phyloP scores from a whole-genome alignment of 2,797 vertebrate species.

The Galaxias olidus region DNA sequence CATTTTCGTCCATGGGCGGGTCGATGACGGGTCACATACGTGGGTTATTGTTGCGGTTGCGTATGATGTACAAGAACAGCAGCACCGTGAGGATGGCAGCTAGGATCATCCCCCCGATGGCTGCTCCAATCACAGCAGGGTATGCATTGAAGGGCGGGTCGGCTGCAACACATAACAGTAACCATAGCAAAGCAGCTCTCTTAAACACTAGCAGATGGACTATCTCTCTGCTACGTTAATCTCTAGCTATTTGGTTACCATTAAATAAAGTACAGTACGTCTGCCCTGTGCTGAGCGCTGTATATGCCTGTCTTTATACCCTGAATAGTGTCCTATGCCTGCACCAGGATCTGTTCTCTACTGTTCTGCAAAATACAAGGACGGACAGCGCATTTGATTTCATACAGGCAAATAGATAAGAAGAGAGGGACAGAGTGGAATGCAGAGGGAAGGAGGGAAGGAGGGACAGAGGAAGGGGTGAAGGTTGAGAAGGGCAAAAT shows the following conservation, averaged over 20 bases:
- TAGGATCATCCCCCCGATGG: slow-evolving; percentile 82
- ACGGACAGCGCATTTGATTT: slow-evolving; percentile 26
- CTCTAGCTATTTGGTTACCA: background rate
- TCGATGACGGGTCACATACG: slow-evolving; percentile 72
- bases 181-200: slow-evolving; percentile 40
- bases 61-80: slow-evolving; percentile 79
- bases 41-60: slow-evolving; percentile 81
- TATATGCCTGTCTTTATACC: too few relatives aligned
- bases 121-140: slow-evolving; percentile 85
- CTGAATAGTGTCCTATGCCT: too few relatives aligned
- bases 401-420: slow-evolving; percentile 44
- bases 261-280: background rate
- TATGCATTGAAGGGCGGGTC: slow-evolving; percentile 81
- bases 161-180: slow-evolving; percentile 79
- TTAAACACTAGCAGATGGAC: background rate
- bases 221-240: too few relatives aligned
- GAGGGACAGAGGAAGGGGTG: slow-evolving; percentile 27
- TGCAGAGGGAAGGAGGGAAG: slow-evolving; percentile 10
- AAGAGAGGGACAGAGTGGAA: slow-evolving; percentile 26
- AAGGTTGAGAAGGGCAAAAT: slow-evolving; percentile 9
- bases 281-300: too few relatives aligned
- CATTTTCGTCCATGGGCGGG: background rate
- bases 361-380: slow-evolving; percentile 14
- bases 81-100: slow-evolving; percentile 75
- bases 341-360: background rate